Evolutionary conservation across 2,113 vertebrate species (phyloP).

Genomic region (Otolemur garnettii): DNA sequence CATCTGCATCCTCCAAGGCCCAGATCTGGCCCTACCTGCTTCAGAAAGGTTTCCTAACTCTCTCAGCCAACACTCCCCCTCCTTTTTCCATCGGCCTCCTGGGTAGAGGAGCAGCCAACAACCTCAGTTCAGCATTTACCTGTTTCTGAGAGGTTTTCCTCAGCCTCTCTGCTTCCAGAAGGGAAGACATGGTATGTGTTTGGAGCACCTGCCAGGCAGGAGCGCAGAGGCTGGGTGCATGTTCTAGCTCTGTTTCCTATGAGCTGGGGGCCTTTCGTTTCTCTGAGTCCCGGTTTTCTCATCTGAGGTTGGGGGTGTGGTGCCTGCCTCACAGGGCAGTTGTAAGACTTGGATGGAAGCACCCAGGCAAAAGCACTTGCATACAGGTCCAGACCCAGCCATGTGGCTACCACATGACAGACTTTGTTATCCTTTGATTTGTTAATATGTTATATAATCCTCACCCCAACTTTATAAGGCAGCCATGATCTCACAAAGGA

Average conservation of each 20-base stretch:
- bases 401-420: neutral
- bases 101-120: neutral
- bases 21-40: constrained; percentile 22
- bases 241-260: neutral
- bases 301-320: neutral
- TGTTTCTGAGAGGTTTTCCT: neutral
- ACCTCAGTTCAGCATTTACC: neutral
- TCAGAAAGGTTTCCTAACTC: neutral
- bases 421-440: neutral
- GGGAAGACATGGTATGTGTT: neutral
- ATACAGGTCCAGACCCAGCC: neutral
- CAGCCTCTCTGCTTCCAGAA: neutral
- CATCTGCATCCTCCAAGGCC: neutral
- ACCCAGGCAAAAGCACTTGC: neutral
- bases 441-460: neutral
- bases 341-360: neutral
- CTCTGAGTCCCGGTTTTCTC: neutral
- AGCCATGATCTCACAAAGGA: neutral
- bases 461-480: neutral
- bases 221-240: neutral
- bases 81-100: neutral
- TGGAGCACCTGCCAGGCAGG: neutral
- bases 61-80: neutral
- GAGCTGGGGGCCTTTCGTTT: neutral
- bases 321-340: neutral